Conservation (phyloP, 2,113 vertebrate species). For the Oryzias celebensis region DNA sequence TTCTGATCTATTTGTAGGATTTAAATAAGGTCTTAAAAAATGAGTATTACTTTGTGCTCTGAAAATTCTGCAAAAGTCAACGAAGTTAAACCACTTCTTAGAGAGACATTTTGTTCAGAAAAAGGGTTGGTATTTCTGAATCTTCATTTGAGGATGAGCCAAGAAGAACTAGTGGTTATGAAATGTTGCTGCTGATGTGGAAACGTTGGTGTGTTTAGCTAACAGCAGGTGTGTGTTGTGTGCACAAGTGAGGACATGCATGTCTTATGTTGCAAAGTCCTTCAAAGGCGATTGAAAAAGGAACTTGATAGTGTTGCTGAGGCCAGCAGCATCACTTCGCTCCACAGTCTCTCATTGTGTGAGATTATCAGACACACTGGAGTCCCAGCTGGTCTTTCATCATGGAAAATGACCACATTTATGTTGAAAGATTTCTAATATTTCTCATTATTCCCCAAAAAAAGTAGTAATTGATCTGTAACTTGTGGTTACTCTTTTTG, state of each 20-base stretch:
- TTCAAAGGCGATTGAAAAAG: conserved; percentile 14
- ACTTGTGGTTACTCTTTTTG: no score
- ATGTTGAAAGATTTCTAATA: no score
- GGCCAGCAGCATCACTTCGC: conserved; percentile 9
- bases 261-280: conserved; percentile 8
- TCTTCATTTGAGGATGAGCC: conserved; percentile 11
- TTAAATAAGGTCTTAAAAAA: no score
- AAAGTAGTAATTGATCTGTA: no score
- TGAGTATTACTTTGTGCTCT: no score
- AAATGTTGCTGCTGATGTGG: conserved; percentile 27
- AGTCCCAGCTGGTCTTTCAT: background rate
- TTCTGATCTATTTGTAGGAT: no score
- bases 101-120: no score
- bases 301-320: conserved; percentile 30
- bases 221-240: conserved; percentile 17
- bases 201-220: conserved; percentile 7
- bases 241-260: background rate
- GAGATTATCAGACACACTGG: conserved; percentile 11
- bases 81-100: no score
- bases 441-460: no score
- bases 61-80: no score
- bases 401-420: no score
- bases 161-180: conserved; percentile 13
- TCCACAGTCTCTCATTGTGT: conserved; percentile 14
- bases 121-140: background rate